These are phyloP conservation scores for Prietella phreatophila DNA, from an alignment of 2,113 vertebrate genomes.

Conservation along the genomic window DNA sequence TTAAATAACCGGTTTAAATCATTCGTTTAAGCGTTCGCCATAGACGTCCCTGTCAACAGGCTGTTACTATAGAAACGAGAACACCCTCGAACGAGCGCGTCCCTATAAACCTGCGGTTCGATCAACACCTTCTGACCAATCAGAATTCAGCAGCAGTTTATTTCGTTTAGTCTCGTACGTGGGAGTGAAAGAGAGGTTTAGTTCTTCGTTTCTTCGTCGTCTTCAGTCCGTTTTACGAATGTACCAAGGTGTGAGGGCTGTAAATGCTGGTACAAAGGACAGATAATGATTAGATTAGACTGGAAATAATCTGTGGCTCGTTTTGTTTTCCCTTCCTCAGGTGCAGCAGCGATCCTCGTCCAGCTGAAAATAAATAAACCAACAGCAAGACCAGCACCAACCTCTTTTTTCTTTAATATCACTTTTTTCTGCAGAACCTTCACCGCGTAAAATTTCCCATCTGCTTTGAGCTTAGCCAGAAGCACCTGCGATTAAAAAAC, in stretches of 20 bases:
- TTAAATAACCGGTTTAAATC: no score
- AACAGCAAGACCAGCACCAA: slow-evolving; percentile 48
- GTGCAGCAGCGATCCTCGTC: neutral
- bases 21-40: no score
- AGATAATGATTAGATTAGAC: slow-evolving; percentile 68
- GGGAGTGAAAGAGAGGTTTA: neutral
- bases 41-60: neutral
- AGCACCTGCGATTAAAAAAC: no score
- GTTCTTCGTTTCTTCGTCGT: neutral
- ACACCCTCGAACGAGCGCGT: no score
- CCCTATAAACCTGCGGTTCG: neutral
- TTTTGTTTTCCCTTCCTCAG: neutral
- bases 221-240: no score
- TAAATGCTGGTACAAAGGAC: slow-evolving; percentile 56
- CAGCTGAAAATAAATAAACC: neutral
- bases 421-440: slow-evolving; percentile 98
- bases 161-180: neutral
- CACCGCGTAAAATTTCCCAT: slow-evolving; percentile 89
- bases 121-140: neutral
- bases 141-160: neutral
- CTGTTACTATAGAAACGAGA: neutral
- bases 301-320: neutral
- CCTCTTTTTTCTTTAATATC: slow-evolving; percentile 96
- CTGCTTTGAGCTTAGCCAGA: slow-evolving; percentile 89
- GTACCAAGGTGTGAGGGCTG: neutral